Percentiles rank a stretch among this genome's conserved stretches.
Conservation (phyloP, 2,888 invertebrate species). For the Platycnemis pennipes region DNA sequence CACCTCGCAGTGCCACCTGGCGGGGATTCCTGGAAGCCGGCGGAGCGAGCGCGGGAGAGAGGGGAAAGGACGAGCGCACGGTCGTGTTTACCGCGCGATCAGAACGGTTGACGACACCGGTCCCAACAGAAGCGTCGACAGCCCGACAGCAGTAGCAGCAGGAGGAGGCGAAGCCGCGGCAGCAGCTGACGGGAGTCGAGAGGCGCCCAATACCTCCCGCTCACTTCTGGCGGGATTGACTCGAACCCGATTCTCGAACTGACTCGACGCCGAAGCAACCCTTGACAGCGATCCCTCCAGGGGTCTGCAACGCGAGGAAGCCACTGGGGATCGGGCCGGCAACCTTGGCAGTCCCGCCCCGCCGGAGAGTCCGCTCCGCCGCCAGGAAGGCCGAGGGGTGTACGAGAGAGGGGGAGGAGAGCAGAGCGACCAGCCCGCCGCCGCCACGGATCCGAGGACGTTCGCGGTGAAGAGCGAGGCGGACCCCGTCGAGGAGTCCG, state of each 20-base stretch:
- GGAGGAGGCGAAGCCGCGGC: not conserved
- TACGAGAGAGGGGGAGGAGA: not conserved
- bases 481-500: conserved; percentile 65
- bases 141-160: not conserved
- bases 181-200: not conserved
- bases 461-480: conserved; percentile 60
- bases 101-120: conserved; percentile 55
- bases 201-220: not conserved
- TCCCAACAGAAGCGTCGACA: conserved; percentile 19
- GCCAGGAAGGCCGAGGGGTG: not conserved
- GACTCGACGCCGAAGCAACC: not conserved
- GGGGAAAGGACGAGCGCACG: not conserved
- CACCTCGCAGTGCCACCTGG: conserved; percentile 60
- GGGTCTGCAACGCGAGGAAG: not conserved
- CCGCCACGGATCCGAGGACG: conserved; percentile 62
- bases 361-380: not conserved
- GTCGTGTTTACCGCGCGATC: not conserved
- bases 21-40: conserved; percentile 50
- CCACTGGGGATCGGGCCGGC: not conserved
- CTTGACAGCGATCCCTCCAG: not conserved
- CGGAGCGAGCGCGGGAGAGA: conserved; percentile 33
- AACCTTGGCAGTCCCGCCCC: not conserved
- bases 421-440: not conserved
- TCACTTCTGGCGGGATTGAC: not conserved
- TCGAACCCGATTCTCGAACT: not conserved